Conservation (phyloP, 37 sponge, comb jelly and placozoan genomes). For the Hormiphora californensis region DNA sequence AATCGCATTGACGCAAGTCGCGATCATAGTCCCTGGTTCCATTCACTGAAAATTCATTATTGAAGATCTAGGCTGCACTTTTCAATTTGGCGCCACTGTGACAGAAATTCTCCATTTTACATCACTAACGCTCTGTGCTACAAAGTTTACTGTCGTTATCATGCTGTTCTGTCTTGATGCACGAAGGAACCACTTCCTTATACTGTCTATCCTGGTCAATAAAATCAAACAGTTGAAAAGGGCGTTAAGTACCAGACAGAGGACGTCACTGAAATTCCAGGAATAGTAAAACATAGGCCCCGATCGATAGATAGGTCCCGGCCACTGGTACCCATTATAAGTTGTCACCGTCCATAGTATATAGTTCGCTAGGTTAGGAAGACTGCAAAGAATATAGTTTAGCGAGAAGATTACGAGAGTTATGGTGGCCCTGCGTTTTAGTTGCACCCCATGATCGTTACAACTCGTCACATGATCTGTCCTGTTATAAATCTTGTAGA, state of each 20-base stretch:
- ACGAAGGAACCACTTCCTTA: too few species aligned
- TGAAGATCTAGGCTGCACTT: too few species aligned
- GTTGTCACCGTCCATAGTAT: neutral
- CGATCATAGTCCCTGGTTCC: too few species aligned
- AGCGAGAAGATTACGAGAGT: neutral
- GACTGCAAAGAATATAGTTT: neutral
- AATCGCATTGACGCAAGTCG: too few species aligned
- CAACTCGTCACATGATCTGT: neutral
- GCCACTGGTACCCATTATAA: neutral
- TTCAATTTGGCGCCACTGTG: too few species aligned
- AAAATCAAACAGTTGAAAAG: neutral
- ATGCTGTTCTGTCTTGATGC: too few species aligned
- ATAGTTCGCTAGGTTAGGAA: neutral
- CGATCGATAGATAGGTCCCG: neutral
- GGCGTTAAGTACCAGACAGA: neutral
- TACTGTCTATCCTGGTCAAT: neutral
- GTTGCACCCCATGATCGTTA: neutral
- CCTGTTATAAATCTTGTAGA: neutral
- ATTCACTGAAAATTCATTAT: too few species aligned
- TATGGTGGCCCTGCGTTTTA: neutral
- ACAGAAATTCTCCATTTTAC: too few species aligned
- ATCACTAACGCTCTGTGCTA: too few species aligned
- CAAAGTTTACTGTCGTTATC: too few species aligned
- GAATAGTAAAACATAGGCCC: neutral
- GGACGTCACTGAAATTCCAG: conserved; percentile 12